phyloP scores from a whole-genome alignment of 2,797 vertebrate species.

The Diceros bicornis region DNA sequence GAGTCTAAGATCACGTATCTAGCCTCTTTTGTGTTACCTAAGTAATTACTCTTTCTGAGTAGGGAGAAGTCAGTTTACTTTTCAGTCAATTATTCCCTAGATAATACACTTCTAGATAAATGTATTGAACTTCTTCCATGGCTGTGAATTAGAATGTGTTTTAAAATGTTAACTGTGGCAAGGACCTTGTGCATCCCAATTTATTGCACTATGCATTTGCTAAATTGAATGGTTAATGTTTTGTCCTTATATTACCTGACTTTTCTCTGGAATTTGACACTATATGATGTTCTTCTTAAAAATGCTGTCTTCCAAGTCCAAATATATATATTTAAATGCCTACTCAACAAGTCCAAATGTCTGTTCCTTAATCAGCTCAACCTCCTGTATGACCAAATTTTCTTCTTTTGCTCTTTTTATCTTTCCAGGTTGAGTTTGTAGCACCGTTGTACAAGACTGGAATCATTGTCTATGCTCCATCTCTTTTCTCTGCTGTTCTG shows the following conservation, averaged over 20 bases:
- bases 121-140: not conserved
- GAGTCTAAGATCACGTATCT: not conserved
- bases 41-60: not conserved
- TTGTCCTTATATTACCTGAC: not conserved
- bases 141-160: not conserved
- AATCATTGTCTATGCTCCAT: not conserved
- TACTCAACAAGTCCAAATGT: not conserved
- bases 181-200: not conserved
- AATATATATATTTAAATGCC: not conserved
- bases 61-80: not conserved
- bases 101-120: not conserved
- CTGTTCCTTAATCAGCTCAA: not conserved
- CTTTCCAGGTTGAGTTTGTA: not conserved
- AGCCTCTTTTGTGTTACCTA: not conserved
- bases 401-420: not conserved
- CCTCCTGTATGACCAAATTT: not conserved
- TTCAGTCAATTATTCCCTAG: not conserved
- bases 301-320: not conserved
- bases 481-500: not conserved
- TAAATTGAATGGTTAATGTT: not conserved
- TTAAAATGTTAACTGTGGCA: not conserved
- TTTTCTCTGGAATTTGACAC: not conserved
- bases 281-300: not conserved
- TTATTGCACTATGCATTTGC: not conserved
- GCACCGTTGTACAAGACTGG: not conserved